phyloP scores from a whole-genome alignment of 2,888 invertebrate species.

The Leptopilina drosophilae region DNA sequence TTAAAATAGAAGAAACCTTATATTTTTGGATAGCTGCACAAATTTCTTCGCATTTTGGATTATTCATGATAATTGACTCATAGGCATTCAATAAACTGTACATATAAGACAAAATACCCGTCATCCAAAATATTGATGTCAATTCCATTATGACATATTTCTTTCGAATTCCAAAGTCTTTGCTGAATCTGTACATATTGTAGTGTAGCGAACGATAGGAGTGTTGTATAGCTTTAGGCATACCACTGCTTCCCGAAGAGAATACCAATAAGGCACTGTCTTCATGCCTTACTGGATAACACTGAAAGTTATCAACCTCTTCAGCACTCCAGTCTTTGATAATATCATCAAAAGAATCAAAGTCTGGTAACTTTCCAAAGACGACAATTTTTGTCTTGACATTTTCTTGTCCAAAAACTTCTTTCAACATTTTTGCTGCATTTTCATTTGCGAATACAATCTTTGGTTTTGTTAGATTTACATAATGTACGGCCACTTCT shows the following conservation, averaged over 20 bases:
- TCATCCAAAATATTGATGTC: conserved; percentile 68
- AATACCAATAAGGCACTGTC: conserved; percentile 63
- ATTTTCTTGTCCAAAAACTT: conserved; percentile 49
- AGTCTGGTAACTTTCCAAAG: conserved; percentile 48
- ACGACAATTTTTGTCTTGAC: conserved; percentile 51
- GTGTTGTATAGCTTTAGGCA: conserved; percentile 67
- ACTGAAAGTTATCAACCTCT: conserved; percentile 58
- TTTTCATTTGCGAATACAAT: conserved; percentile 52
- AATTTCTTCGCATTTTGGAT: conserved; percentile 60
- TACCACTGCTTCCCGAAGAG: conserved; percentile 70
- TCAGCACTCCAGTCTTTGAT: conserved; percentile 51
- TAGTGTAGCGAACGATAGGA: conserved; percentile 59
- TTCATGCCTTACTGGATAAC: conserved; percentile 49
- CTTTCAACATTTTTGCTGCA: conserved; percentile 18
- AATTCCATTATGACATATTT: conserved; percentile 56
- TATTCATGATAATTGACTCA: conserved; percentile 57
- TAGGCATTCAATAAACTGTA: conserved; percentile 50
- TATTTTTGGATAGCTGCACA: conserved; percentile 66
- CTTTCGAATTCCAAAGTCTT: background rate
- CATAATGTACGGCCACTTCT: background rate
- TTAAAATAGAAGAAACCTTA: conserved; percentile 57
- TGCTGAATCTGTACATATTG: conserved; percentile 43
- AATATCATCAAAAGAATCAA: conserved; percentile 55
- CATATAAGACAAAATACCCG: conserved; percentile 55
- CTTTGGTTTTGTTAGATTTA: conserved; percentile 52